Evolutionary conservation across 2,113 vertebrate genomes (phyloP), one percentile per base, ranked within the genome.

Genomic region (Gymnogyps californianus): DNA sequence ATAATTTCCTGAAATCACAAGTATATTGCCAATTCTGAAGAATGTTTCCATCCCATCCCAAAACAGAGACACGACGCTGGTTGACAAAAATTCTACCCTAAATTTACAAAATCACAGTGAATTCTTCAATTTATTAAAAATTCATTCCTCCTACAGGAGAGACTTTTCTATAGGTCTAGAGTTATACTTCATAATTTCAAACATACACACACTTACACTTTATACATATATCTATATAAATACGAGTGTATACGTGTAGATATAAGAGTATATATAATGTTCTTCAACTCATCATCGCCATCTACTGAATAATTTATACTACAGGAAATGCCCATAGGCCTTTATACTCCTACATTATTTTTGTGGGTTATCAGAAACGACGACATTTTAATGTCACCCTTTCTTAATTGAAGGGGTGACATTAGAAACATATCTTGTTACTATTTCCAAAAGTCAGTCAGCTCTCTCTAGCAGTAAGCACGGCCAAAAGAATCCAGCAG

Each of bases 251-350:
- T 38, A 74, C 6, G 3, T 9, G 10, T 13, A 26, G 38, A 38
- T 16, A 32, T 5, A 4, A 31, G 46, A 4, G 13, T 29, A 22
- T 15, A 6, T 38, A 29, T 19, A 26, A 26, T 8, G 21, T 57
- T 71, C 19, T 75, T 64, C 38, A 90, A 81, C 51, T 76, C 84
- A 67, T 94, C 65, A 93, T 89, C 15, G 25, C 89, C 95, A 94
- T 31, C 95, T 89, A 85, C 83, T 87, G 93, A 97, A 70, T 86
- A 93, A 66, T 70, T 52, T 77, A 55, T 38, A 90, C 15, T 46
- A 84, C 8, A 34, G n/a, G 40, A 87, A 94, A 71, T 38, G 51
- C 66, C 59, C 55, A 55, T 11, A 83, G 75, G n/a, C 72, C 59
- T 85, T 64, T 44, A 82, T 24, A 34, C 25, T 58, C 36, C 34